phyloP scores from a whole-genome alignment of 2,113 vertebrate species.

The Bubo bubo region DNA sequence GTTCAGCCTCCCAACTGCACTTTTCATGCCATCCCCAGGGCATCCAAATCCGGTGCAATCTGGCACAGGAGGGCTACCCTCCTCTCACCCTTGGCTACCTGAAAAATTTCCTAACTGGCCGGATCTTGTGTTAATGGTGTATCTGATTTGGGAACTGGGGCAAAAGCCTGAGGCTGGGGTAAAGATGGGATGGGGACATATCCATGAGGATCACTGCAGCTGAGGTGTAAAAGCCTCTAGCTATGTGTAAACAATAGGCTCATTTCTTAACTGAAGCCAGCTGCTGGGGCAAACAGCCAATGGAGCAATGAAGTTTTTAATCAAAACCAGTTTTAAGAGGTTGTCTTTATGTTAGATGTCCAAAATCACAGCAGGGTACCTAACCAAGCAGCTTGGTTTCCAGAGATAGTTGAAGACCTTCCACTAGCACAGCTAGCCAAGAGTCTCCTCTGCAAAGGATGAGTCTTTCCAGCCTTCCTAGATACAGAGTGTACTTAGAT shows the following conservation, averaged over 20 bases:
- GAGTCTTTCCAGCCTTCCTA: background rate
- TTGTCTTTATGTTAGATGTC: background rate
- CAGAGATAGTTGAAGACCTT: background rate
- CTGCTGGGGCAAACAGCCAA: background rate
- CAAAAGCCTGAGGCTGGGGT: background rate
- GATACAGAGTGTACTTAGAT: background rate
- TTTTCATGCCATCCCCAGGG: background rate
- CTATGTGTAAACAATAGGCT: background rate
- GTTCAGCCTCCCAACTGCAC: background rate
- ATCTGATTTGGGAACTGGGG: background rate
- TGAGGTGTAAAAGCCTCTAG: background rate
- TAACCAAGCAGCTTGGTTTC: background rate
- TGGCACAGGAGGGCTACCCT: background rate
- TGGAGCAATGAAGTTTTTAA: background rate
- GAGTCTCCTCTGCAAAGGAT: background rate
- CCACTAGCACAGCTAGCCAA: background rate
- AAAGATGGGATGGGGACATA: background rate
- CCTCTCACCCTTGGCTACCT: background rate
- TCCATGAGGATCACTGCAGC: background rate
- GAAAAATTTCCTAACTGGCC: background rate
- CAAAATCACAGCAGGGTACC: background rate
- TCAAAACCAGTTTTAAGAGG: background rate
- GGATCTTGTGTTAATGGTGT: background rate
- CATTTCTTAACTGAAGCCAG: background rate
- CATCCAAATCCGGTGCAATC: background rate